Base-by-base conservation (phyloP, 2,888 invertebrate genomes). In the Hirtodrosophila alboralis region DNA sequence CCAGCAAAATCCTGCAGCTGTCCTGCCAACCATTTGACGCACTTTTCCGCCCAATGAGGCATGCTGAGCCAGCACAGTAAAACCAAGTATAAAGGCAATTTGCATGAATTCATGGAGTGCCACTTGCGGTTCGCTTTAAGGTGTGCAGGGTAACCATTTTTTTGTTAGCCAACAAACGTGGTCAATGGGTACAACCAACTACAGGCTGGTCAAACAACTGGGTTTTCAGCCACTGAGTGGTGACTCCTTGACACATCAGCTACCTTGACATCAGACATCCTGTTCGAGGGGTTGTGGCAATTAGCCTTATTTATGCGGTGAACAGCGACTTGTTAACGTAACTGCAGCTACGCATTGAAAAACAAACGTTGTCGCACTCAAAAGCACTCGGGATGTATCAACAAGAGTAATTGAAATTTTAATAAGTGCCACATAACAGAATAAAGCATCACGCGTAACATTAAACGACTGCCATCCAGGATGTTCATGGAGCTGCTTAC, bases 71-170 rank as follows among this genome's bases (percentile, higher is more conserved):
- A 26, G 31, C 21, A 26, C 10, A 7, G 12, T 23, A 6, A 21
- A 21, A 16, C 21, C 21, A 40, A 38, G 41, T 10, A 36, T 33
- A 34, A 14, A 44, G 40, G 40, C 30, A 40, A 40, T 18, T 51
- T 38, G 26, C 31, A 49, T 60, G 30, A 28, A 40, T 31, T 30
- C 63, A 40, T 34, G 23, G 33, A 45, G 38, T 21, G 28, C 9
- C 48, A 58, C 43, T 69, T 69, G 58, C 34, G 48, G 31, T 33
- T 18, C 30, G 28, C 33, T 41, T 45, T 45, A 53, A 38, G 44
- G 51, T 44, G 43, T 60, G 33, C 28, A 40, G 13, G 12, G 9
- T 36, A 33, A 3, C 9, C 37, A 49, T 45, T 41, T 33, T 16
- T 21, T 6, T 23, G 34, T 5, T 12, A 1, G 10, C 9, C 4